phyloP scores from a whole-genome alignment of 2,888 invertebrate genomes.

The Salticus scenicus region DNA sequence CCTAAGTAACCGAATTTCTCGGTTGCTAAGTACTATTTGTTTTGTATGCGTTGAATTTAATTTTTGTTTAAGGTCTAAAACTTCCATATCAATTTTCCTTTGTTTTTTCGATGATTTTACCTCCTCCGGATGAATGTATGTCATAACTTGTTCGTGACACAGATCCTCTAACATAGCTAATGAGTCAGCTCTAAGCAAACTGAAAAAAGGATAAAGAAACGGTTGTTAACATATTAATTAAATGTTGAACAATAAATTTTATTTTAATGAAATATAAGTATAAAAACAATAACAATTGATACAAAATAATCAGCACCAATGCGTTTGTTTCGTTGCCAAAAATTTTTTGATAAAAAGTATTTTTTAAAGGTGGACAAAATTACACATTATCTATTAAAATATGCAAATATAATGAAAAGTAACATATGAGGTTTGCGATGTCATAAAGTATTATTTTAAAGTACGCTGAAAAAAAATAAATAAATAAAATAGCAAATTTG shows the following conservation, averaged over 20 bases:
- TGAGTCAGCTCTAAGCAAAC: slow-evolving; percentile 83
- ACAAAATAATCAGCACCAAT: too few species aligned
- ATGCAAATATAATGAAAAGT: too few species aligned
- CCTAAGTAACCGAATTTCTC: slow-evolving; percentile 90
- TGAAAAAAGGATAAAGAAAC: too few species aligned
- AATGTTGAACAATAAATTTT: neutral
- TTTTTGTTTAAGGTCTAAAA: slow-evolving; percentile 88
- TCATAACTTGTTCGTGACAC: slow-evolving; percentile 88
- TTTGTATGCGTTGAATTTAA: slow-evolving; percentile 81
- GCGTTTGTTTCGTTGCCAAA: too few species aligned
- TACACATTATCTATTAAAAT: too few species aligned
- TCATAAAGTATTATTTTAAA: too few species aligned
- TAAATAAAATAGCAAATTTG: too few species aligned
- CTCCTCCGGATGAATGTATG: slow-evolving; percentile 89
- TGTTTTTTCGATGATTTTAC: slow-evolving; percentile 91
- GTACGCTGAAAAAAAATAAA: too few species aligned
- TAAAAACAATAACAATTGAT: too few species aligned
- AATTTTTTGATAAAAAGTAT: too few species aligned
- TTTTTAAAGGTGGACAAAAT: too few species aligned
- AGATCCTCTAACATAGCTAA: slow-evolving; percentile 85
- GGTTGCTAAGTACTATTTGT: slow-evolving; percentile 91
- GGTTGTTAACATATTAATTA: neutral
- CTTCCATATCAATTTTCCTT: slow-evolving; percentile 92
- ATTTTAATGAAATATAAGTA: neutral
- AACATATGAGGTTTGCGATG: too few species aligned